Base-by-base conservation (phyloP, 2,888 invertebrate species). In the Minunthozetes semirufus region DNA sequence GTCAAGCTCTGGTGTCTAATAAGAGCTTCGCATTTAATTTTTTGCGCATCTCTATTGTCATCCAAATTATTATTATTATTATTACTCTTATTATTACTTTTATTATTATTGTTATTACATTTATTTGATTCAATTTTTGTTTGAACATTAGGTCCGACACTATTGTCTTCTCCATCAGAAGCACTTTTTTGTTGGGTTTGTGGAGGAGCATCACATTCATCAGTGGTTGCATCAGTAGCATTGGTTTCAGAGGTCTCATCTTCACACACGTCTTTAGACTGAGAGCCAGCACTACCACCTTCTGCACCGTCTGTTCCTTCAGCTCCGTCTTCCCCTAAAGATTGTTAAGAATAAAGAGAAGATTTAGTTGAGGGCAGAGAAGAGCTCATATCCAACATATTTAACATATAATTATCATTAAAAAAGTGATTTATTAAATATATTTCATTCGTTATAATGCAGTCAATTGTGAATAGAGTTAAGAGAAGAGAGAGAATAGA, bases 381-480 rank as follows among this genome's bases (percentile, higher is more conserved):
- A 19, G 11, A 42, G 42, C 19, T 19, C 33, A 33, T 33, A 33
- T 42, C 42, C 11, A 42, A 42, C 56, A 42, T 68, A 42, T 33
- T 68, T 68, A 38, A 22, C 68, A 68, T 68, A 68, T 68, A 68
- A 68, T 68, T 68, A 68, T 68, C 68, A 68, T 68, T 68, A 68
- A 68, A 68, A 42, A 68, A 68, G 42, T 68, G 42, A 68, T 68
- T 68, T 68, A 68, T 68, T 68, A 68, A 68, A 68, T 38, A 68
- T 68, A 68, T 68, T 68, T 19, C 38, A 68, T 68, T 68, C 68
- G 33, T 22, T 68, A 38, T 17, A 66, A 11, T 66, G 33, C 11
- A 29, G 4, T 17, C 9, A 59, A 59, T 59, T 59, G 19, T 27
- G 22, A 27, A 59, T 27, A 27, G 27, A 59, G 22, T 27, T 27